Evolutionary conservation across 2,888 invertebrate genomes (phyloP).

Genomic region (Pseudanteris insignis): DNA sequence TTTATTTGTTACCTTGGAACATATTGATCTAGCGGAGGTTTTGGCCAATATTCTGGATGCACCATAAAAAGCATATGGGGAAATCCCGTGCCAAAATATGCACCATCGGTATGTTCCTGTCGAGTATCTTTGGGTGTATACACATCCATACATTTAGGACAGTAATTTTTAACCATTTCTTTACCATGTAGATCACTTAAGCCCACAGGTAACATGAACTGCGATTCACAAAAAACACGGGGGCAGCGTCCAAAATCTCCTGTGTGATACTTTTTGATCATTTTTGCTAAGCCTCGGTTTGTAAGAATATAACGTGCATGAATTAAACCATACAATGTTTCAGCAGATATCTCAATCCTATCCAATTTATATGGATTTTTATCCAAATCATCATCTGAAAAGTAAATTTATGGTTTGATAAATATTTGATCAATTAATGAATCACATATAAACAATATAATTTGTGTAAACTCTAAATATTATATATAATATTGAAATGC

Average conservation of each 20-base stretch:
- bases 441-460: too few relatives aligned
- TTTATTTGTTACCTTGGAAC: slow-evolving; percentile 82
- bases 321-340: slow-evolving; percentile 98
- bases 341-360: slow-evolving; percentile 98
- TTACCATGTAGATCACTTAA: slow-evolving; percentile 98
- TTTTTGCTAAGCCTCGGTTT: slow-evolving; percentile 97
- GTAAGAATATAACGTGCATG: slow-evolving; percentile 99
- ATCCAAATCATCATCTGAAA: slow-evolving; percentile 95
- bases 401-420: neutral
- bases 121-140: slow-evolving; percentile 98
- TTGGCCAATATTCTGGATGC: slow-evolving; percentile 98
- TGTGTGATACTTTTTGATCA: slow-evolving; percentile 99
- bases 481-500: too few relatives aligned
- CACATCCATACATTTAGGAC: slow-evolving; percentile 99
- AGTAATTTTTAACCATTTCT: slow-evolving; percentile 99
- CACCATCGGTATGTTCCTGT: slow-evolving; percentile 98
- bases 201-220: slow-evolving; percentile 96
- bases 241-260: slow-evolving; percentile 99
- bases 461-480: too few relatives aligned
- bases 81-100: slow-evolving; percentile 99
- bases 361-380: slow-evolving; percentile 99
- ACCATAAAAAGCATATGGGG: slow-evolving; percentile 99
- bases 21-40: slow-evolving; percentile 95
- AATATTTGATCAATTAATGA: too few relatives aligned
- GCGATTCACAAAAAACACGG: slow-evolving; percentile 98